Evolutionary conservation across 2,113 vertebrate species (phyloP), one percentile per base, ranked within the genome.

Genomic region (Salvelinus fontinalis): DNA sequence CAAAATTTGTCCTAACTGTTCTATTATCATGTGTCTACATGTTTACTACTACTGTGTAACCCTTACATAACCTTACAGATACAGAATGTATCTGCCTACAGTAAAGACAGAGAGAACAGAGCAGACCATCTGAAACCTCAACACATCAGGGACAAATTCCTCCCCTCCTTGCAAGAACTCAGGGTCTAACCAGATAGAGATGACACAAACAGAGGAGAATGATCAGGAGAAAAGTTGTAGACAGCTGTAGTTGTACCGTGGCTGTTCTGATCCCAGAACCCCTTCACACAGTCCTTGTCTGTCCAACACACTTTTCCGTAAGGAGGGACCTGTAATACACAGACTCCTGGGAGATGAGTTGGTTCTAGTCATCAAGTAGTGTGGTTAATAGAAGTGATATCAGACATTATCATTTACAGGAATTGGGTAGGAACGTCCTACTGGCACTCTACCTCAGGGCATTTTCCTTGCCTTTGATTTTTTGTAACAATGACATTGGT

Each of bases 401-500:
- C 1, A 14, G 49, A 16, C 49, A 54, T 54, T 0, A 16, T 13
- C 0, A 34, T 39, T 18, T 39, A 49, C 5, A 22, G 20, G n/a
- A 24, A 20, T 39, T 18, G 5, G 5, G 48, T 34, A 70, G 18
- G 12, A 26, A 20, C 11, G 18, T n/a, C 9, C 14, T 9, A 44
- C 3, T 70, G 16, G 12, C 20, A 64, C 60, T 64, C 9, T 26
- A 96, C 94, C 94, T 95, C 94, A 2, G 93, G 75, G 6, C 95
- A 96, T 2, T n/a, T 85, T 20, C 83, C 80, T 83, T 93, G 89
- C 76, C 66, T 72, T 85, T 95, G 95, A 48, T 89, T 91, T 76
- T 92, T 87, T 0, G 94, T 95, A 69, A 86, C 76, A 11, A 95
- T 89, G 16, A 91, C 44, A 29, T 95, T 96, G 31, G 94, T 95